Evolutionary conservation across 2,888 invertebrate genomes (phyloP), one percentile per base, ranked within the genome.

Genomic region (Drosophila prostipennis): DNA sequence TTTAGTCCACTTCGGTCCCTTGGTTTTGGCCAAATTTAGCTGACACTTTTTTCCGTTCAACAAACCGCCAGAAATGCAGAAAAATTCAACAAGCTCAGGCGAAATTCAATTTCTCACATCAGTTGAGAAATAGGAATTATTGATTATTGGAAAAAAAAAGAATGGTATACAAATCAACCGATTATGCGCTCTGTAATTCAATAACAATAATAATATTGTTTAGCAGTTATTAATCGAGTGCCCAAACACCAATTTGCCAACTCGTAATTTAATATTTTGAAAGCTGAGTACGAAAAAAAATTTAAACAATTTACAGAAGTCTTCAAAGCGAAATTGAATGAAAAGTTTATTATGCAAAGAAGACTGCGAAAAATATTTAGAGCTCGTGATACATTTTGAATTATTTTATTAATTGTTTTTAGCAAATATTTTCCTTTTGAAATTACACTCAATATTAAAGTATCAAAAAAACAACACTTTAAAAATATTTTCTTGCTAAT

Each of bases 61-160:
- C 37, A 56, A 52, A 37, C 19, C 37, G 52, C 56, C 39, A 42
- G 54, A 72, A 54, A 53, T 46, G 67, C 53, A 46, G 5, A 53
- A 65, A 46, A 39, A 43, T 8, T 49, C 23, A 10, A 13, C 26
- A 34, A 48, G 29, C 40, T 14, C 48, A 26, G 42, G 64, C 64
- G 39, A 52, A 72, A 49, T 72, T 64, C 34, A 56, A 64, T 72
- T 72, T 61, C 48, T 48, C 53, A 59, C 58, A 70, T 42, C 45
- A 19, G 29, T 46, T 46, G 45, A 14, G 45, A 29, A 45, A 16
- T 11, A n/a, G 5, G 6, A 14, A 57, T 63, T 64, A 64, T 64
- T 51, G 51, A 37, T 43, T 34, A 64, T 65, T 23, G 14, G 49
- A 54, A 42, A 26, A 26, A 26, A 26, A 26, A 5, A 5, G 7